These are phyloP conservation scores for Proctacanthus coquilletti DNA, from an alignment of 1,140 invertebrate genomes.

Conservation along the genomic window DNA sequence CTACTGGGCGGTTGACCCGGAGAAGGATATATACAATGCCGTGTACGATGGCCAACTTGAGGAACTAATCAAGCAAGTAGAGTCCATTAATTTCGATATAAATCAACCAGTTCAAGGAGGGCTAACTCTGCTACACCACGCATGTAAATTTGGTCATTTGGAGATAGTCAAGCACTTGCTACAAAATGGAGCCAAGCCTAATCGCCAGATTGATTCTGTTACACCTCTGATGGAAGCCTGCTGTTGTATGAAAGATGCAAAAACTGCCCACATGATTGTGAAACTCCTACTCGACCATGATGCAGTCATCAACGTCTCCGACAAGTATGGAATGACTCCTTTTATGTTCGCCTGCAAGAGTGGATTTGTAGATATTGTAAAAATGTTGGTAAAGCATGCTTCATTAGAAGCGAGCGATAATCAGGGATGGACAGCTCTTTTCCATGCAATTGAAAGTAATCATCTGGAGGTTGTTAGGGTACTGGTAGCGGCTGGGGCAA, in stretches of 20 bases:
- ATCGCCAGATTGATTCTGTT: slow-evolving; percentile 16
- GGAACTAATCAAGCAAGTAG: not conserved
- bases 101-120: not conserved
- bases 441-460: slow-evolving; percentile 33
- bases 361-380: slow-evolving; percentile 26
- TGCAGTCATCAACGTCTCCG: slow-evolving; percentile 24
- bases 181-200: slow-evolving; percentile 15
- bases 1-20: slow-evolving; percentile 3
- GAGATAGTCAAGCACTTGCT: slow-evolving; percentile 15
- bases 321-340: slow-evolving; percentile 31
- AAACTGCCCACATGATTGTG: slow-evolving; percentile 14
- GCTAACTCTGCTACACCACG: slow-evolving; percentile 13
- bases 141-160: slow-evolving; percentile 15
- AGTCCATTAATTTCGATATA: not conserved
- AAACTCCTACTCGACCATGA: slow-evolving; percentile 14
- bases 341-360: slow-evolving; percentile 33
- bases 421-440: slow-evolving; percentile 32
- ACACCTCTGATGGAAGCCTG: slow-evolving; percentile 20
- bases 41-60: slow-evolving; percentile 7
- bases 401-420: slow-evolving; percentile 30
- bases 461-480: slow-evolving; percentile 27
- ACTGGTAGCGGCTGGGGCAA: slow-evolving; percentile 27
- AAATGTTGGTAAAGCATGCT: slow-evolving; percentile 26
- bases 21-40: slow-evolving; percentile 12
- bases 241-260: slow-evolving; percentile 9